Evolutionary conservation across 2,113 vertebrate genomes (phyloP), one percentile per base, ranked within the genome.

Genomic region (Entelurus aequoreus): DNA sequence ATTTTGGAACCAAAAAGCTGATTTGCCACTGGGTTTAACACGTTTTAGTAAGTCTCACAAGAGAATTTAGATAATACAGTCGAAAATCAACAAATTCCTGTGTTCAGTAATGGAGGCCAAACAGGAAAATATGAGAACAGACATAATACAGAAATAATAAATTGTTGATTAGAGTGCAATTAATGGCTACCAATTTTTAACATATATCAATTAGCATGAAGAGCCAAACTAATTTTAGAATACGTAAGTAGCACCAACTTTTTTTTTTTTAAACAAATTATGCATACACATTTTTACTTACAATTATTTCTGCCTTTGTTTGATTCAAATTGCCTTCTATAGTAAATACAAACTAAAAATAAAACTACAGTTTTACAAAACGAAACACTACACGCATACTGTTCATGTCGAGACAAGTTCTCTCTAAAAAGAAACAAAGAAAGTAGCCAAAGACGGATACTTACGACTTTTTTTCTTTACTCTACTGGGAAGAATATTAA

Each of bases 391-490:
- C 6, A 60, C 19, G 13, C 21, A 16, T 50, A 3, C 9, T 6
- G 4, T 19, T 19, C 59, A n/a, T 61, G 60, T 61, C 47, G 15
- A 49, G 60, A 61, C 59, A 38, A 16, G 59, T 61, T 61, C 47
- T 15, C 12, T 13, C 59, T 36, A 46, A 6, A 35, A 28, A 60
- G 40, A 48, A 47, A 48, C 60, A 61, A 48, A 61, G 47, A 50
- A 61, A 61, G 59, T 16, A 19, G 8, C 5, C 8, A 7, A 10
- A 9, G 4, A 13, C 12, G 12, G 1, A 21, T 50, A 85, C 84
- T 80, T 76, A 86, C 84, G 6, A 16, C 19, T 61, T 6, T 28
- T 64, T 37, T 58, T 51, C 7, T 51, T 28, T 15, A 47, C 48
- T 11, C 58, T 8, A 15, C 51, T 12, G 38, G 4, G 9, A 42